Evolutionary conservation across 2,113 vertebrate species (phyloP).

Genomic region (Bettongia penicillata): DNA sequence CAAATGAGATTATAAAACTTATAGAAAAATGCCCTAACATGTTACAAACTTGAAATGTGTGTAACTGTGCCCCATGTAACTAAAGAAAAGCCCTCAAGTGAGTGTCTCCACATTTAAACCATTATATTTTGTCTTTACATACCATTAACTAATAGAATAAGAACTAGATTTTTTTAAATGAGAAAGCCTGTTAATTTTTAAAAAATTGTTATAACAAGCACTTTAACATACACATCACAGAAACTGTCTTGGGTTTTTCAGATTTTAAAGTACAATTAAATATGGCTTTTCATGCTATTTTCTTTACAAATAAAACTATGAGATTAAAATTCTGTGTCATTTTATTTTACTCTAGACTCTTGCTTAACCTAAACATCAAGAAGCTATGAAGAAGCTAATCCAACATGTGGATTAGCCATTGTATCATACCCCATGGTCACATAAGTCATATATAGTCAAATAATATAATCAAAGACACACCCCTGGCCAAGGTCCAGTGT

Average conservation of each 20-base stretch:
- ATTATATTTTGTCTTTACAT: conserved; percentile 80
- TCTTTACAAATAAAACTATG: conserved; percentile 89
- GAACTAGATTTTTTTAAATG: conserved; percentile 81
- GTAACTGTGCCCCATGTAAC: conserved; percentile 79
- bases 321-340: conserved; percentile 76
- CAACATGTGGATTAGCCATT: not conserved
- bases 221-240: conserved; percentile 86
- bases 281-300: conserved; percentile 88
- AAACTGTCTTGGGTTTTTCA: conserved; percentile 84
- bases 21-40: conserved; percentile 63
- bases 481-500: not conserved
- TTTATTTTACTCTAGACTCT: conserved; percentile 64
- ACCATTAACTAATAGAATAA: conserved; percentile 77
- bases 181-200: conserved; percentile 58
- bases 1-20: conserved; percentile 66
- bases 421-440: not conserved
- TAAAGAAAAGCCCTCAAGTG: conserved; percentile 48
- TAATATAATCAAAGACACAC: not conserved
- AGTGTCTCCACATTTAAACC: conserved; percentile 79
- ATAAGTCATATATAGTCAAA: not conserved
- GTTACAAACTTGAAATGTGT: conserved; percentile 81
- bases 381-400: not conserved
- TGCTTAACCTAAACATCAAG: not conserved
- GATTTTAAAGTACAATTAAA: conserved; percentile 87
- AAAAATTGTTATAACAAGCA: conserved; percentile 86